Conservation (phyloP, 1,140 invertebrate genomes). For the Diabrotica undecimpunctata region DNA sequence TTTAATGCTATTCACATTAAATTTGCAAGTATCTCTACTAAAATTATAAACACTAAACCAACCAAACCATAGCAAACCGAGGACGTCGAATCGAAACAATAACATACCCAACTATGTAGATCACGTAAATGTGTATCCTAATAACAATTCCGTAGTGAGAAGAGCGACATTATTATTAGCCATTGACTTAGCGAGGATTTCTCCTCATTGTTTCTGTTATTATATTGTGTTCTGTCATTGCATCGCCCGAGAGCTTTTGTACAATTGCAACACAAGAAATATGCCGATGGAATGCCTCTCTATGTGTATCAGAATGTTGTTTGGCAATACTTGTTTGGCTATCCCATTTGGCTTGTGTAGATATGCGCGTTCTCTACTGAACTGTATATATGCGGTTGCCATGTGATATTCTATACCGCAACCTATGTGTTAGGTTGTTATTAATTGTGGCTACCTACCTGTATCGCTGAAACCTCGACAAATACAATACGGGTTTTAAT, state of each 20-base stretch:
- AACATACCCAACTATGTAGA: conserved; percentile 6
- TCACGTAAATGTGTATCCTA: conserved; percentile 21
- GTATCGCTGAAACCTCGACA: too few species aligned
- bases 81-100: conserved; percentile 11
- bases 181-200: conserved; percentile 26
- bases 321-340: conserved; percentile 13
- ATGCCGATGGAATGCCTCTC: conserved; percentile 3
- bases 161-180: conserved; percentile 28
- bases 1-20: neutral
- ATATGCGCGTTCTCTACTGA: conserved; percentile 1
- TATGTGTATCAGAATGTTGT: conserved; percentile 5
- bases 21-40: neutral
- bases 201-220: conserved; percentile 30
- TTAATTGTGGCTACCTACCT: neutral
- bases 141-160: conserved; percentile 24
- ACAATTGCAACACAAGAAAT: conserved; percentile 11
- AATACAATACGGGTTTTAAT: too few species aligned
- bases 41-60: conserved; percentile 1
- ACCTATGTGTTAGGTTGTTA: neutral
- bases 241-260: conserved; percentile 6
- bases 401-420: neutral
- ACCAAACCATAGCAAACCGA: neutral
- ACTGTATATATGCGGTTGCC: neutral
- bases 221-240: conserved; percentile 31
- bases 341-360: neutral